Conservation (phyloP, 2,888 invertebrate species). For the Spisula solida region DNA sequence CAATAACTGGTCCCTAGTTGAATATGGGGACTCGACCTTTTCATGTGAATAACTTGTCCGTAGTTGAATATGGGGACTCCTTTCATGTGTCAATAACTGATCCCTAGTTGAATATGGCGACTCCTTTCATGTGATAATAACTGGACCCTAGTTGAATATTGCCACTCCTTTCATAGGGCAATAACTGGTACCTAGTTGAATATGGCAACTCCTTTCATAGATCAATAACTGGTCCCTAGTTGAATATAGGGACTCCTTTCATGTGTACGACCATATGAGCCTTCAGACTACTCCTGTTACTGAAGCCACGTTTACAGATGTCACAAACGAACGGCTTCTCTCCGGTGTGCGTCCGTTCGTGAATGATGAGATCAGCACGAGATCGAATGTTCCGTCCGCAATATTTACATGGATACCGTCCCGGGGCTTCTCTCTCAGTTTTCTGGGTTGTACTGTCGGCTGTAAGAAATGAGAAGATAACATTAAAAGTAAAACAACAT, state of each 20-base stretch:
- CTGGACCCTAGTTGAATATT: no score
- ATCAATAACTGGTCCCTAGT: no score
- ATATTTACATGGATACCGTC: slow-evolving; percentile 29
- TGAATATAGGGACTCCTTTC: neutral
- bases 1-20: no score
- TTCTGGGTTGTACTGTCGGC: neutral
- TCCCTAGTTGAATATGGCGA: neutral
- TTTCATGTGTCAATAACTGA: no score
- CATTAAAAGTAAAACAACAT: no score
- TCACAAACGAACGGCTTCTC: slow-evolving; percentile 38
- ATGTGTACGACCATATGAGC: slow-evolving; percentile 34
- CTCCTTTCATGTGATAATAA: no score
- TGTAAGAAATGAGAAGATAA: neutral
- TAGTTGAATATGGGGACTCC: no score
- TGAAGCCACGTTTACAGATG: slow-evolving; percentile 30
- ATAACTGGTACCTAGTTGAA: no score
- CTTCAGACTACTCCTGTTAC: slow-evolving; percentile 20
- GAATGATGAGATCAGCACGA: slow-evolving; percentile 23
- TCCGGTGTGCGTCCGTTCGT: slow-evolving; percentile 43
- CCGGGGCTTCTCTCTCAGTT: neutral
- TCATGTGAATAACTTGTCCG: no score
- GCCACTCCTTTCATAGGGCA: no score
- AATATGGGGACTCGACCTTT: no score
- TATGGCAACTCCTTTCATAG: neutral
- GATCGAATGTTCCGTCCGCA: slow-evolving; percentile 32